phyloP scores from a whole-genome alignment of 2,888 invertebrate genomes.

The Epistrophe grossulariae region DNA sequence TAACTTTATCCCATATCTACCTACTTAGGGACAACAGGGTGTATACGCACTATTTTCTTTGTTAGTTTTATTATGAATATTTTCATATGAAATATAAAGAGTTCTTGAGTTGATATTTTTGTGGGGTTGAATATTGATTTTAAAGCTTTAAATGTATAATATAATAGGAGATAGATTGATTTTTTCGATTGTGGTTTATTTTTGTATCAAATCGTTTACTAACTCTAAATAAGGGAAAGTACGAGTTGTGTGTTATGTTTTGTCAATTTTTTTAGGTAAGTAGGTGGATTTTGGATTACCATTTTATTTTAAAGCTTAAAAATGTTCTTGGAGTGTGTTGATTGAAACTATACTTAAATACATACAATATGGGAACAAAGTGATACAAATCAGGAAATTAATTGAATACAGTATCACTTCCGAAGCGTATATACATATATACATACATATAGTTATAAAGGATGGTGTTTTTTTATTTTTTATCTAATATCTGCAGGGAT shows the following conservation, averaged over 20 bases:
- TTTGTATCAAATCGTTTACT: not conserved
- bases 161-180: not conserved
- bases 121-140: not conserved
- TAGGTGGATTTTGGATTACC: not conserved
- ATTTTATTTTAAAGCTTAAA: not conserved
- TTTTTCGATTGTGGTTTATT: not conserved
- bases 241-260: not conserved
- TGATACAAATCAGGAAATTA: no score
- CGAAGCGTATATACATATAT: no score
- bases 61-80: not conserved
- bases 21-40: not conserved
- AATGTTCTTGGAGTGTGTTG: no score
- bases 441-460: no score
- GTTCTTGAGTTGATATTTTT: not conserved
- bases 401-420: no score
- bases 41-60: conserved; percentile 18
- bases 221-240: not conserved
- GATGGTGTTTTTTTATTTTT: no score
- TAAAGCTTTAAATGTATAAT: not conserved
- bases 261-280: not conserved
- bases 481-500: no score
- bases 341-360: no score
- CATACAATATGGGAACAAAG: no score
- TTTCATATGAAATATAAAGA: not conserved
- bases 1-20: not conserved